Evolutionary conservation across 2,113 vertebrate species (phyloP).

Genomic region (Connochaetes taurinus): DNA sequence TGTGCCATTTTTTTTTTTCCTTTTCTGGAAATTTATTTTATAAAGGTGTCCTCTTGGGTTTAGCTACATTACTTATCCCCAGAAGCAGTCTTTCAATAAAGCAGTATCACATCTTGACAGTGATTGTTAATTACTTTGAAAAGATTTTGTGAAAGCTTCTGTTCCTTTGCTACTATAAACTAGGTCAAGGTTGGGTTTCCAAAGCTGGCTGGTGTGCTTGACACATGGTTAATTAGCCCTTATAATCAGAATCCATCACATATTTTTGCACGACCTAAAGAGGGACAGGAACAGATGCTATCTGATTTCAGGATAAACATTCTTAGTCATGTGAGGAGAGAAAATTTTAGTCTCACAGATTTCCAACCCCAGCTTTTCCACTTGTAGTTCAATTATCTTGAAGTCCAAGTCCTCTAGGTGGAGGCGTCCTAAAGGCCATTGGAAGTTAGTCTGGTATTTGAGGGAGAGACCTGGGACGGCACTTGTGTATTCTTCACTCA

Average conservation of each 20-base stretch:
- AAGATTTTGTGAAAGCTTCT: neutral
- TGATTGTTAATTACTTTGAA: neutral
- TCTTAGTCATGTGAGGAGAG: neutral
- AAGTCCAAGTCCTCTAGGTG: no score
- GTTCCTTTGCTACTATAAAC: neutral
- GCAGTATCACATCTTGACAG: neutral
- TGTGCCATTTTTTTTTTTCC: neutral
- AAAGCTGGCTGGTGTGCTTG: neutral
- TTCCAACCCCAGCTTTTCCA: neutral
- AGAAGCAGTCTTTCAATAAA: neutral
- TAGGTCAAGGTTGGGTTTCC: neutral
- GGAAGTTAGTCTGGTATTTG: neutral
- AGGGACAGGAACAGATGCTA: neutral
- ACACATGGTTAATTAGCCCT: neutral
- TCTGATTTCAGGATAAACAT: neutral
- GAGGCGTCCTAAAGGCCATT: neutral
- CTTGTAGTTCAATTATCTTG: no score
- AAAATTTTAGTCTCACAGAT: neutral
- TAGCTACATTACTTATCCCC: neutral
- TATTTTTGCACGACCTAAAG: neutral
- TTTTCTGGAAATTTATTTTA: neutral
- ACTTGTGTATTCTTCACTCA: neutral
- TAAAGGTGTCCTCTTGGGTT: neutral
- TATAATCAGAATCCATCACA: neutral
- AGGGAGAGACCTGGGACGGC: neutral